Conservation (phyloP, 2,797 vertebrate species). For the Clarias pachynema region DNA sequence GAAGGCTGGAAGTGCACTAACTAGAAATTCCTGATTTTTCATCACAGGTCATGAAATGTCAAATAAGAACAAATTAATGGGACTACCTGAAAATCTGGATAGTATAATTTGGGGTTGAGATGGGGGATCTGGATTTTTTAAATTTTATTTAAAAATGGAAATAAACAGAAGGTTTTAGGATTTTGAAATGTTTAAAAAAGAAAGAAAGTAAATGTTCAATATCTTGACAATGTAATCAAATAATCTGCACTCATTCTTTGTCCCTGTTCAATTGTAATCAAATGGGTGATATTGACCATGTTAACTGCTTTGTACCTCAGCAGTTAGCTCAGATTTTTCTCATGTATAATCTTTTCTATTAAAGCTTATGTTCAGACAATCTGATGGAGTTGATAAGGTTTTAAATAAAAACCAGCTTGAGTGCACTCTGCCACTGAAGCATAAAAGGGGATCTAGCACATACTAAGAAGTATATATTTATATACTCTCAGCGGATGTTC, state of each 20-base stretch:
- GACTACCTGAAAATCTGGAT: neutral
- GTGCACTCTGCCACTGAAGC: neutral
- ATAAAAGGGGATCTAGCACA: neutral
- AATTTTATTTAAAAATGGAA: neutral
- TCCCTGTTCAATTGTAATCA: neutral
- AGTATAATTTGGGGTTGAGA: neutral
- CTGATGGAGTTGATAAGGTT: neutral
- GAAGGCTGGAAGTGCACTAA: neutral
- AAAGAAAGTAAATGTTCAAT: neutral
- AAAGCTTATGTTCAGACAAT: neutral
- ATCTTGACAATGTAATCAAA: neutral
- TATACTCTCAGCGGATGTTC: too few relatives aligned
- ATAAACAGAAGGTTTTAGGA: neutral
- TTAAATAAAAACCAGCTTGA: neutral
- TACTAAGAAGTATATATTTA: neutral
- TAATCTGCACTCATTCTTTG: neutral
- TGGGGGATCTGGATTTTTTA: neutral
- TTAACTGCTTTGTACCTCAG: neutral
- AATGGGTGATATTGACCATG: neutral
- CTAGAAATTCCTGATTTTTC: neutral
- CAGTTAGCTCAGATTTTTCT: neutral
- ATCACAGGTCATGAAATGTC: neutral
- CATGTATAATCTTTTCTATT: neutral
- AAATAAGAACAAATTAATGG: neutral
- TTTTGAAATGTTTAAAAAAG: neutral